These are phyloP conservation scores for Ceyx cyanopectus DNA, from an alignment of 2,113 vertebrate species.

Conservation along the genomic window DNA sequence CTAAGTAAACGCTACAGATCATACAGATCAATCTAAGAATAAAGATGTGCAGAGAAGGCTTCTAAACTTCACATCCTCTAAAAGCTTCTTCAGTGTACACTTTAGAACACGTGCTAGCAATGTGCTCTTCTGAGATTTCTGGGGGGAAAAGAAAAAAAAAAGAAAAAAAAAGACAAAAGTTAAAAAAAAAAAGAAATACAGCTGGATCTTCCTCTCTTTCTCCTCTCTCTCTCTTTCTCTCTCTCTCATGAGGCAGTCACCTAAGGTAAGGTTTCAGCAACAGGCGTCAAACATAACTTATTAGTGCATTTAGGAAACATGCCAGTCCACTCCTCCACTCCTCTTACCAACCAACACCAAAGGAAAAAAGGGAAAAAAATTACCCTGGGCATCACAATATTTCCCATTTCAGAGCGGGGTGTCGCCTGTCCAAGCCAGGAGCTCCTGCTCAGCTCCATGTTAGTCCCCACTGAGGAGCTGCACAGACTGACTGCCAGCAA, in stretches of 20 bases:
- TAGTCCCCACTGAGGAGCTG: neutral
- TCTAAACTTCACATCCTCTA: neutral
- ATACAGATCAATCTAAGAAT: neutral
- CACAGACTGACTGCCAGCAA: slow-evolving; percentile 35
- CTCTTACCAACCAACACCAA: neutral
- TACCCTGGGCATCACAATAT: neutral
- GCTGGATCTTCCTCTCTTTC: too few relatives aligned
- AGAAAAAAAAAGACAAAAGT: too few relatives aligned
- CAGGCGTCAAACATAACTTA: neutral
- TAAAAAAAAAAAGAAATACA: neutral
- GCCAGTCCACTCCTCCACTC: neutral
- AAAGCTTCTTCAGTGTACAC: neutral
- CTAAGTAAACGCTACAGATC: neutral
- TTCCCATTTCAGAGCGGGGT: neutral
- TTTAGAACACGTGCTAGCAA: neutral
- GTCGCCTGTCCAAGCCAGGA: slow-evolving; percentile 16
- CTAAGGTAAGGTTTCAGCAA: neutral
- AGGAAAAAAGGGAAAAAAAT: neutral
- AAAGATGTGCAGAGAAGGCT: neutral
- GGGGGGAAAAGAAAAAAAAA: neutral
- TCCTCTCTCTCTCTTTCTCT: neutral
- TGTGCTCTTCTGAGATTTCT: neutral
- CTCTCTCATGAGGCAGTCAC: neutral
- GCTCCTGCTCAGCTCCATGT: slow-evolving; percentile 3
- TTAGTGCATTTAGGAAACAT: neutral